A percentile compares a stretch with the other conserved stretches of the same genome.
phyloP scores from a whole-genome alignment of 2,797 vertebrate species.

The Myripristis jacobus region DNA sequence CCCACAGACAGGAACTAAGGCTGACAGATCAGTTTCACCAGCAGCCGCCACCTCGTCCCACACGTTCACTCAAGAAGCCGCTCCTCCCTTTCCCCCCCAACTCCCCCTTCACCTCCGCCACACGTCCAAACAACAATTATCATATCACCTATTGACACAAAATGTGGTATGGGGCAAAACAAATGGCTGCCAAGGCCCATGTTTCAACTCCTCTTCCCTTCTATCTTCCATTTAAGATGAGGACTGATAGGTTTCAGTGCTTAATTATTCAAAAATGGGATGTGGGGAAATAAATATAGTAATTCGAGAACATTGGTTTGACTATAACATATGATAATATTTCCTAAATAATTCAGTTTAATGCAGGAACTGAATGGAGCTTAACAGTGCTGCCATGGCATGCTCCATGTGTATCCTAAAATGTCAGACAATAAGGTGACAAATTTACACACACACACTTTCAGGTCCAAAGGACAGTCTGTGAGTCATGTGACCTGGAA shows the following conservation, averaged over 20 bases:
- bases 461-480: too few relatives aligned
- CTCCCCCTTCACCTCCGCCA: slow-evolving; percentile 6
- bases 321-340: too few relatives aligned
- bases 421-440: too few relatives aligned
- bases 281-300: neutral
- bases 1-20: slow-evolving; percentile 64
- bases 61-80: neutral
- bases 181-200: slow-evolving; percentile 11
- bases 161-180: neutral
- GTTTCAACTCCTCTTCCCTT: neutral
- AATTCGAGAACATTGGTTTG: too few relatives aligned
- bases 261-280: neutral
- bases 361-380: too few relatives aligned
- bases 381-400: too few relatives aligned
- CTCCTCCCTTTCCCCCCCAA: slow-evolving; percentile 5
- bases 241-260: neutral
- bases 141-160: slow-evolving; percentile 31
- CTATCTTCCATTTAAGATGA: neutral
- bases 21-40: slow-evolving; percentile 68
- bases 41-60: slow-evolving; percentile 18
- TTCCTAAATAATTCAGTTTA: too few relatives aligned
- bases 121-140: slow-evolving; percentile 11
- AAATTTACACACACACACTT: too few relatives aligned
- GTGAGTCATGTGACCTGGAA: too few relatives aligned
- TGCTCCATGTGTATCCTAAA: too few relatives aligned